These are phyloP conservation scores for Uloborus diversus DNA, from an alignment of 1,140 invertebrate species.

Conservation along the genomic window DNA sequence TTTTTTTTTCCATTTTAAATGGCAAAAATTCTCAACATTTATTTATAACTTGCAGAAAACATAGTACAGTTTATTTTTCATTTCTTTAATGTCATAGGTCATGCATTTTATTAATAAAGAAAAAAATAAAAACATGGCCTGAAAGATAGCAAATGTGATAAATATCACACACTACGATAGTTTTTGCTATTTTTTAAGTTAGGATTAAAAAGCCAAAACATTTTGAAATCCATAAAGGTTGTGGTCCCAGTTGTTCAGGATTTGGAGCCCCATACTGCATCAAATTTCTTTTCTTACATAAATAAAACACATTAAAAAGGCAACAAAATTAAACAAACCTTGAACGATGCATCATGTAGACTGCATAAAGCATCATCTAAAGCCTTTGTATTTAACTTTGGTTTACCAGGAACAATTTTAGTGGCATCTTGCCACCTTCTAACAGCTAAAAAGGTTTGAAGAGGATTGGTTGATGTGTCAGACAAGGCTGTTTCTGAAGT, in stretches of 20 bases:
- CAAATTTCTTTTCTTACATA: too few relatives aligned
- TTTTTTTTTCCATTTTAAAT: neutral
- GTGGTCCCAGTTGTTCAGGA: neutral
- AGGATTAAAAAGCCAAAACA: too few relatives aligned
- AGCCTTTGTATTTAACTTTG: conserved; percentile 57
- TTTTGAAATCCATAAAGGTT: too few relatives aligned
- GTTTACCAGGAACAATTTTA: conserved; percentile 31
- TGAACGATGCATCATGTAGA: conserved; percentile 64
- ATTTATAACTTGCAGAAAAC: neutral
- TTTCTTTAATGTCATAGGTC: neutral
- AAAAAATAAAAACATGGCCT: too few relatives aligned
- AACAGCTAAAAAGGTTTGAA: conserved; percentile 69
- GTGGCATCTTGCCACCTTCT: conserved; percentile 15
- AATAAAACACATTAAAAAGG: neutral
- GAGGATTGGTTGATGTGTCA: conserved; percentile 70
- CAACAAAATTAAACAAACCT: conserved; percentile 58
- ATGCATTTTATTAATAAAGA: too few relatives aligned
- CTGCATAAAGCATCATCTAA: conserved; percentile 65
- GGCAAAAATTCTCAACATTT: too few relatives aligned
- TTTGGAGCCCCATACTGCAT: too few relatives aligned
- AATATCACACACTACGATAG: too few relatives aligned
- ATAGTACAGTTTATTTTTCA: neutral
- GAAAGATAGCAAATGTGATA: too few relatives aligned
- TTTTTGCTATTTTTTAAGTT: too few relatives aligned
- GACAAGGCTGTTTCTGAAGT: conserved; percentile 66